phyloP scores from a whole-genome alignment of 2,113 vertebrate genomes.

The Poeciliopsis turrubarensis region DNA sequence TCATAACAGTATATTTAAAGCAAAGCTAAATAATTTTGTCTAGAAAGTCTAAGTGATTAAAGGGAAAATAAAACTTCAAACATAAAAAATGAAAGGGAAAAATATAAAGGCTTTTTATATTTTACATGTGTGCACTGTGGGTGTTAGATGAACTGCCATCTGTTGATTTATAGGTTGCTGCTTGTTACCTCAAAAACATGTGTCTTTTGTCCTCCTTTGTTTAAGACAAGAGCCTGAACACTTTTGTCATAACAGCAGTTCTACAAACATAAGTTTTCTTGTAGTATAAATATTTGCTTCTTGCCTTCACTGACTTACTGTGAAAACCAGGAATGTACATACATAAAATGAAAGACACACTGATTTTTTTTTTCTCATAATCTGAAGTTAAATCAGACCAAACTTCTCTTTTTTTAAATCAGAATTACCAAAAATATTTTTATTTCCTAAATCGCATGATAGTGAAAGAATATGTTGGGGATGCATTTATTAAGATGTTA shows the following conservation, averaged over 20 bases:
- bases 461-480: no score
- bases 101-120: background rate
- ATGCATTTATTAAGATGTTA: no score
- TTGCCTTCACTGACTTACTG: conserved; percentile 13
- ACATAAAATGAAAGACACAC: no score
- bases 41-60: background rate
- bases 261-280: conserved; percentile 6
- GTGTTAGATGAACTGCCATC: conserved; percentile 26
- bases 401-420: no score
- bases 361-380: no score
- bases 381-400: no score
- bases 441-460: no score
- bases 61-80: no score
- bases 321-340: no score
- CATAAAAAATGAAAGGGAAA: no score
- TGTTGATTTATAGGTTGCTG: conserved; percentile 10
- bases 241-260: background rate
- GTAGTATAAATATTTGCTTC: conserved; percentile 11
- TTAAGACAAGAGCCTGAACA: conserved; percentile 5
- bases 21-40: no score
- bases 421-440: no score
- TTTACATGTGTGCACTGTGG: background rate
- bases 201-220: conserved; percentile 4
- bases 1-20: background rate
- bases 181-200: background rate